Evolutionary conservation across 2,888 invertebrate species (phyloP), one percentile per base, ranked within the genome.

Genomic region (Andrena chrysosceles): DNA sequence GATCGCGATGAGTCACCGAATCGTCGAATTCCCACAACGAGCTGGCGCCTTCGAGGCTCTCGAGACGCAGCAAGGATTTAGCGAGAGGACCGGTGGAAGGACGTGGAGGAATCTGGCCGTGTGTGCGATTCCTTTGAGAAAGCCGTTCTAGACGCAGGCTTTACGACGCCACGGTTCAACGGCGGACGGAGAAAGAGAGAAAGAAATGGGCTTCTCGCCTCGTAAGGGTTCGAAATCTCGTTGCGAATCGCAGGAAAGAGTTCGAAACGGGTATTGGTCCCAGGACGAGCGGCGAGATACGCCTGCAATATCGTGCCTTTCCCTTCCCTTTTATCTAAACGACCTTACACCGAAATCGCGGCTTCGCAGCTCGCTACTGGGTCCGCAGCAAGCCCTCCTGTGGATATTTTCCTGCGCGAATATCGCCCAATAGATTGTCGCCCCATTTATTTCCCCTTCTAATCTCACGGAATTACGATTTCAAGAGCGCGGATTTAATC

Each of bases 201-300:
- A 67, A 85, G 79, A 80, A 80, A 87, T 74, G 76, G 83, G 31
- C 85, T 42, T 88, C 79, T 83, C 83, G 77, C 83, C 88, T 86
- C 83, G 85, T 87, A 88, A 88, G 87, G 75, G 85, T 83, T 85
- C 83, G 86, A 87, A 56, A 87, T 87, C 85, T 85, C 86, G 85
- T 88, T 83, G 81, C 77, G 81, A 88, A 88, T 88, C 85, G 86
- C 78, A 79, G 75, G 77, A 85, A 88, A 86, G 82, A 81, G 82
- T 86, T 86, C 80, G 87, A 88, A 88, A 85, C 83, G 81, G 83
- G 80, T 88, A 88, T 88, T 80, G 88, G 79, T 88, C 87, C 85
- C 87, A 72, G 70, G 87, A 86, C 88, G 88, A 81, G 73, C 48
- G 63, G 60, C 75, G 71, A 84, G 85, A 88, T 82, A 81, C 62